Evolutionary conservation across 2,888 invertebrate genomes (phyloP), one percentile per base, ranked within the genome.

Genomic region (Tribolium freemani): DNA sequence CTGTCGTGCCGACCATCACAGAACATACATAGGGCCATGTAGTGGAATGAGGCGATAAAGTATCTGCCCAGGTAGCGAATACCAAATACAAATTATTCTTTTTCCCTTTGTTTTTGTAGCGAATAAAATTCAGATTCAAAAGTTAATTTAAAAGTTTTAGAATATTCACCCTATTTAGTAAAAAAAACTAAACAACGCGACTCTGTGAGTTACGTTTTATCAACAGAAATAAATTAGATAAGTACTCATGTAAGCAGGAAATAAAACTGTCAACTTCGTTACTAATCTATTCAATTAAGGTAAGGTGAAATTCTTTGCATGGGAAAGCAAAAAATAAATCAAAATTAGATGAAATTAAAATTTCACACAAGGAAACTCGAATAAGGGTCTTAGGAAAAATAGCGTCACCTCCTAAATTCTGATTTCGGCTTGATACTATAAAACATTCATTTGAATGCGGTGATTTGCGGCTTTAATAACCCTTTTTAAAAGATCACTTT

Each of bases 401-500:
- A 51, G 64, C 64, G 53, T 54, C 64, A 51, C 64, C 64, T 64
- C 64, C 64, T 64, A 64, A 64, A 64, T 64, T 64, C 64, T 64
- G 53, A 64, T 68, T 67, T 68, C 26, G 48, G 48, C 71, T 50
- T 44, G 63, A 71, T 63, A 71, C 66, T 63, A 66, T 64, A 58
- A 56, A 54, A 63, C 64, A 60, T 53, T 51, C 60, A 60, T 69
- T 69, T 60, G 60, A 69, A 53, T 60, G 53, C 44, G 45, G 54
- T 69, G 69, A 69, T 69, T 69, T 69, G 69, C 69, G 60, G 53
- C 69, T 53, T 60, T 69, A 69, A 69, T 69, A 69, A 69, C 69
- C 69, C 57, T 68, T 69, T 69, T 58, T 53, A 60, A 69, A 69
- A 50, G 58, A 50, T 53, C 60, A 69, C 60, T 69, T 69, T 69